Conservation (phyloP, 2,888 invertebrate species). For the Spodoptera littoralis region DNA sequence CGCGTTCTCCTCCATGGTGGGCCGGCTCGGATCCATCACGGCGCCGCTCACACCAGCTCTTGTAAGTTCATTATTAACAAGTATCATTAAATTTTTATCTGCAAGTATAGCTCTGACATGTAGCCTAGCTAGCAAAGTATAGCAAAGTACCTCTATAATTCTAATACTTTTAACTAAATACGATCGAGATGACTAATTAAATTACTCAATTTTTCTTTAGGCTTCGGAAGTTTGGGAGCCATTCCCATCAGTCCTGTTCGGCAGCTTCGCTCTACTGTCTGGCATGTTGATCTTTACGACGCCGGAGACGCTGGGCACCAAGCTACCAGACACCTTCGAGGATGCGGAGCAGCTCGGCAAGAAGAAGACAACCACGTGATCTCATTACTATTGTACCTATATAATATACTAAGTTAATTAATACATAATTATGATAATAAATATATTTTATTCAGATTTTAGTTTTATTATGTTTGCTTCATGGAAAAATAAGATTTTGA, state of each 20-base stretch:
- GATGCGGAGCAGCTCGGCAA: conserved; percentile 83
- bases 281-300: conserved; percentile 73
- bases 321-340: conserved; percentile 89
- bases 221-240: conserved; percentile 73
- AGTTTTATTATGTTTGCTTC: not conserved
- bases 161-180: no score
- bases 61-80: conserved; percentile 76
- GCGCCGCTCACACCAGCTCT: conserved; percentile 91
- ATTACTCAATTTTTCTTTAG: conserved; percentile 51
- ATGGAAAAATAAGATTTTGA: no score
- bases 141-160: no score
- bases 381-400: conserved; percentile 34
- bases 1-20: conserved; percentile 91
- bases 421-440: conserved; percentile 12
- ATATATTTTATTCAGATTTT: conserved; percentile 1
- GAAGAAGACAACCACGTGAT: conserved; percentile 52
- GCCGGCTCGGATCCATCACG: conserved; percentile 90
- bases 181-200: no score
- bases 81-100: not conserved
- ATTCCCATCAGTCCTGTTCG: conserved; percentile 88
- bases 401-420: conserved; percentile 2
- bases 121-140: no score
- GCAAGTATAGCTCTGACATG: no score
- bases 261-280: conserved; percentile 85
- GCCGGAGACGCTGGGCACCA: conserved; percentile 87